Conservation (phyloP, 2,113 vertebrate genomes). For the Phrynosoma platyrhinos region DNA sequence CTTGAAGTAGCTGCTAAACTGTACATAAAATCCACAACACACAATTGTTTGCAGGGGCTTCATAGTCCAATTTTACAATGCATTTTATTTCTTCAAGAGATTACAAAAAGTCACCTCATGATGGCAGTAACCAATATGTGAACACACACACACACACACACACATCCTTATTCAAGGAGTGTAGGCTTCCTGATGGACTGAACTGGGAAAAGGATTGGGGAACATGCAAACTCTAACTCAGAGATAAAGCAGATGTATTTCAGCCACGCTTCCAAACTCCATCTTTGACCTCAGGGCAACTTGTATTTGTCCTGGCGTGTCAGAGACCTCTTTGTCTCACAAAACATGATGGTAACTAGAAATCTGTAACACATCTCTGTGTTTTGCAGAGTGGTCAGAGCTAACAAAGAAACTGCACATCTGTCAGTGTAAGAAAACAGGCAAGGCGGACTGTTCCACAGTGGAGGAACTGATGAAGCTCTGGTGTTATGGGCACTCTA, state of each 20-base stretch:
- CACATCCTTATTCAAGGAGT: background rate
- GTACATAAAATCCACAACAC: background rate
- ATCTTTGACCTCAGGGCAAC: background rate
- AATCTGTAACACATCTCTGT: background rate
- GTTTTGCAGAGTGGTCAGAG: background rate
- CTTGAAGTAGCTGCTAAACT: slow-evolving; percentile 34
- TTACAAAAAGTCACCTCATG: background rate
- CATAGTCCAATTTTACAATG: slow-evolving; percentile 31
- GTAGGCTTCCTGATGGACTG: background rate
- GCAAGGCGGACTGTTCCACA: background rate
- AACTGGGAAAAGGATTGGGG: background rate
- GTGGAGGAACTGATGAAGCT: background rate
- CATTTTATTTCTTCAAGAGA: slow-evolving; percentile 28
- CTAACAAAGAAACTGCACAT: background rate
- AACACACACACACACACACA: background rate
- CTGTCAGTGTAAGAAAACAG: background rate
- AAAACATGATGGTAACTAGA: background rate
- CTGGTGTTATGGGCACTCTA: background rate
- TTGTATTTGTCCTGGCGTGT: background rate
- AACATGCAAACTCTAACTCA: background rate
- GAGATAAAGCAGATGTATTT: background rate
- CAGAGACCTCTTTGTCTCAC: background rate
- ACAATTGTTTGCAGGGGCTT: background rate
- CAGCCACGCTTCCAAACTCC: background rate
- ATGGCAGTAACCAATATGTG: background rate